A percentile compares a stretch with the other conserved stretches of the same genome.
These are phyloP conservation scores for Decapterus maruadsi DNA, from an alignment of 2,797 vertebrate genomes.

Conservation along the genomic window DNA sequence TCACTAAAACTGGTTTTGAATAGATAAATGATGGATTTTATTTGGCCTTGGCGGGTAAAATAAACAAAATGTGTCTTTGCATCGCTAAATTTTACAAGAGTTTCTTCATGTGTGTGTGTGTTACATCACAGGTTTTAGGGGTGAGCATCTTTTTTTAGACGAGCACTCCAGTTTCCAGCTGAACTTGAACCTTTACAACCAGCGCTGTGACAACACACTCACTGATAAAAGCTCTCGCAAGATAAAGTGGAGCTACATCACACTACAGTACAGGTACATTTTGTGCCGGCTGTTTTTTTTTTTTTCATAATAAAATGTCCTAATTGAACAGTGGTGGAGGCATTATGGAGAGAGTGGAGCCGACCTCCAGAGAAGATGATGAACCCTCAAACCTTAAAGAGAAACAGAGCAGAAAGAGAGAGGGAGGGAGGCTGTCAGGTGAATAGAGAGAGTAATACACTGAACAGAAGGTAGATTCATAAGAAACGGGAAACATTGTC, in stretches of 20 bases:
- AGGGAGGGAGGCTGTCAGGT: neutral
- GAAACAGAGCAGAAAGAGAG: slow-evolving; percentile 2
- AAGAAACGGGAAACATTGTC: slow-evolving; percentile 15
- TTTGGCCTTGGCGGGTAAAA: neutral
- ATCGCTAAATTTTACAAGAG: neutral
- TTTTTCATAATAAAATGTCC: slow-evolving; percentile 24
- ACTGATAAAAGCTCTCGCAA: slow-evolving; percentile 3
- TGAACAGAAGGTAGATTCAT: slow-evolving; percentile 35
- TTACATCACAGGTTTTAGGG: neutral
- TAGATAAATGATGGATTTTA: neutral
- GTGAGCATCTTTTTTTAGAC: neutral
- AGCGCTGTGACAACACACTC: neutral
- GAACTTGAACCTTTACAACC: neutral
- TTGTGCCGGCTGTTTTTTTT: neutral
- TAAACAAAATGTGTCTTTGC: neutral
- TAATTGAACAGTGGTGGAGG: slow-evolving; percentile 28
- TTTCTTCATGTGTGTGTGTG: neutral
- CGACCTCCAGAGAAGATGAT: slow-evolving; percentile 20
- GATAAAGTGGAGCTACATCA: slow-evolving; percentile 4
- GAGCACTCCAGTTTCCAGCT: neutral
- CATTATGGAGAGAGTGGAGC: slow-evolving; percentile 19
- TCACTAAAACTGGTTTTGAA: neutral
- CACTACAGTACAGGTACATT: neutral
- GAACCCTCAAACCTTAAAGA: slow-evolving; percentile 23
- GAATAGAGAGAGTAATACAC: neutral